Conservation (phyloP, 2,797 vertebrate species). For the Columba guinea region DNA sequence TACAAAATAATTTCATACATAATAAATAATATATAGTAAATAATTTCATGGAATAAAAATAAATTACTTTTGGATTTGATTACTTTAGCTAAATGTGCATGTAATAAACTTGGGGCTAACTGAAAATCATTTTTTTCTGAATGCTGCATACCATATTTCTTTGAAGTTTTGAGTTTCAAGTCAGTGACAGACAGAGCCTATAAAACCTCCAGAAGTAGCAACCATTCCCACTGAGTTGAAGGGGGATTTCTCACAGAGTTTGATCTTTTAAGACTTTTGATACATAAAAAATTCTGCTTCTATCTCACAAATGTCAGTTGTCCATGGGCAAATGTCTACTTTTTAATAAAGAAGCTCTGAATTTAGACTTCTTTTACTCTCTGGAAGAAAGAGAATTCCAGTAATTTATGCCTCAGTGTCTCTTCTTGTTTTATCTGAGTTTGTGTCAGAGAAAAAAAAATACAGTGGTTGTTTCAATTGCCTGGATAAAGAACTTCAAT, state of each 20-base stretch:
- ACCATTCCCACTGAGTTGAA: background rate
- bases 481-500: background rate
- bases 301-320: background rate
- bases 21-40: background rate
- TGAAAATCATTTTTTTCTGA: background rate
- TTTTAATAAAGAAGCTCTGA: background rate
- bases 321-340: background rate
- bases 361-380: background rate
- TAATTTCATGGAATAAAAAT: background rate
- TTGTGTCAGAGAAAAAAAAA: background rate
- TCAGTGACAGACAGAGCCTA: background rate
- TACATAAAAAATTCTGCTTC: background rate
- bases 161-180: background rate
- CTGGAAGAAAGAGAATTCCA: background rate
- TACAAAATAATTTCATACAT: background rate
- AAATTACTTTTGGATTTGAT: background rate
- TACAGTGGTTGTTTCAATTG: background rate
- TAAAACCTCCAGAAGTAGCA: background rate
- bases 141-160: background rate
- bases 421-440: background rate
- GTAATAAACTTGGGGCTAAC: background rate
- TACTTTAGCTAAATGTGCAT: background rate
- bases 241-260: background rate
- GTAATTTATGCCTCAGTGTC: background rate
- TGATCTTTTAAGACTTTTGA: background rate